These are phyloP conservation scores for Enoplosus armatus DNA, from an alignment of 2,797 vertebrate genomes.

Conservation along the genomic window DNA sequence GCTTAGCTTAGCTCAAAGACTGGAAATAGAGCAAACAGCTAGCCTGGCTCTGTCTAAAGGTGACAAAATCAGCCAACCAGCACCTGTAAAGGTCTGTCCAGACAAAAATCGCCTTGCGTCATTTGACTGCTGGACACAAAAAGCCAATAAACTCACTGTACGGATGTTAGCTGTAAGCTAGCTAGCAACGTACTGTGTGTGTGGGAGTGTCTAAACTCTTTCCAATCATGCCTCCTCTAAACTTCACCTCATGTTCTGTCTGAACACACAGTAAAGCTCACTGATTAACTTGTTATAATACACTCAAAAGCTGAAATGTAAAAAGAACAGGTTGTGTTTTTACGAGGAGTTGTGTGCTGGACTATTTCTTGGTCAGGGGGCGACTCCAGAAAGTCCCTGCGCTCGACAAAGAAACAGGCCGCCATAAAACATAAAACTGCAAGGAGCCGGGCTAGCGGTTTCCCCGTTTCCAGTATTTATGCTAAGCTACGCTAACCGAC, in stretches of 20 bases:
- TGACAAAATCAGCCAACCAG: not conserved
- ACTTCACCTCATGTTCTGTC: not conserved
- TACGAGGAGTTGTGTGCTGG: not conserved
- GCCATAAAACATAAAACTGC: too few relatives aligned
- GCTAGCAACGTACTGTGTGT: not conserved
- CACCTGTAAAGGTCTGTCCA: not conserved
- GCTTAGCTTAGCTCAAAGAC: constrained; percentile 17
- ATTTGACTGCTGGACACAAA: not conserved
- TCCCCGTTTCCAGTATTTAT: not conserved
- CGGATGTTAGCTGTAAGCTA: not conserved
- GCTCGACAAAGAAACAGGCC: not conserved
- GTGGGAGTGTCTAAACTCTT: not conserved
- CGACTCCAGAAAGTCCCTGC: not conserved
- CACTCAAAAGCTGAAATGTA: not conserved
- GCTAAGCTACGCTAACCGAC: constrained; percentile 3
- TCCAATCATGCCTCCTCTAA: not conserved
- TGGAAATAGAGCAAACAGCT: not conserved
- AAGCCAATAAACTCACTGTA: not conserved
- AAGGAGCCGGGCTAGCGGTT: not conserved
- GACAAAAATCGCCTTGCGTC: not conserved
- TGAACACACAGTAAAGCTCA: not conserved
- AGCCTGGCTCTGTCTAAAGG: not conserved
- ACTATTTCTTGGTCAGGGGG: not conserved
- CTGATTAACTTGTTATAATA: not conserved
- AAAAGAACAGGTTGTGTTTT: not conserved